These are phyloP conservation scores for Bryconaethiops microstoma DNA, from an alignment of 2,797 vertebrate genomes.

Conservation along the genomic window DNA sequence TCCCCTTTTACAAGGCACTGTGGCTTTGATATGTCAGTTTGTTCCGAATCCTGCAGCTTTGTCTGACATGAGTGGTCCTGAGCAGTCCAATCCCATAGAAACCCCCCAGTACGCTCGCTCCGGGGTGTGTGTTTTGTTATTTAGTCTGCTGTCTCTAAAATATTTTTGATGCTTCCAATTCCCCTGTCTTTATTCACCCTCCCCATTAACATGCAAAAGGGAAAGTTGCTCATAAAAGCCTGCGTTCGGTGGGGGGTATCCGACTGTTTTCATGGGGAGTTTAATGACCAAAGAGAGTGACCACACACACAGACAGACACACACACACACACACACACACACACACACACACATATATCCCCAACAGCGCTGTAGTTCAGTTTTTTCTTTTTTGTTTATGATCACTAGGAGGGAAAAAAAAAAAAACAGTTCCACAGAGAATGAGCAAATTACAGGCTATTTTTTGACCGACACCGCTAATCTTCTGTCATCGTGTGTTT, in stretches of 20 bases:
- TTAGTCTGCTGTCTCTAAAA: conserved; percentile 75
- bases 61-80: conserved; percentile 72
- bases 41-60: conserved; percentile 74
- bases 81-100: conserved; percentile 70
- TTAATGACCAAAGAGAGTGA: conserved; percentile 42
- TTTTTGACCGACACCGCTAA: background rate
- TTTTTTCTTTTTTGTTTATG: background rate
- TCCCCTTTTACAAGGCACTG: conserved; percentile 65
- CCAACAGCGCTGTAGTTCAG: background rate
- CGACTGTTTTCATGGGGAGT: conserved; percentile 52
- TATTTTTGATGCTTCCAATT: conserved; percentile 73
- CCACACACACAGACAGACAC: conserved; percentile 8
- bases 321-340: background rate
- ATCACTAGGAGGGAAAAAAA: background rate
- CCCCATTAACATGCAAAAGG: conserved; percentile 75
- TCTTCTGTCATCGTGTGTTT: background rate
- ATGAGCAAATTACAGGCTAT: conserved; percentile 14
- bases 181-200: conserved; percentile 69
- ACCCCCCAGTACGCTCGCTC: conserved; percentile 71
- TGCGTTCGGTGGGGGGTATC: conserved; percentile 56
- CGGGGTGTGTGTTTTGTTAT: conserved; percentile 72
- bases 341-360: background rate
- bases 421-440: background rate
- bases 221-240: conserved; percentile 67
- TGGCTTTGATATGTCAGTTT: conserved; percentile 78